These are phyloP conservation scores for Solenodon paradoxus DNA, from an alignment of 2,113 vertebrate species.

Conservation along the genomic window DNA sequence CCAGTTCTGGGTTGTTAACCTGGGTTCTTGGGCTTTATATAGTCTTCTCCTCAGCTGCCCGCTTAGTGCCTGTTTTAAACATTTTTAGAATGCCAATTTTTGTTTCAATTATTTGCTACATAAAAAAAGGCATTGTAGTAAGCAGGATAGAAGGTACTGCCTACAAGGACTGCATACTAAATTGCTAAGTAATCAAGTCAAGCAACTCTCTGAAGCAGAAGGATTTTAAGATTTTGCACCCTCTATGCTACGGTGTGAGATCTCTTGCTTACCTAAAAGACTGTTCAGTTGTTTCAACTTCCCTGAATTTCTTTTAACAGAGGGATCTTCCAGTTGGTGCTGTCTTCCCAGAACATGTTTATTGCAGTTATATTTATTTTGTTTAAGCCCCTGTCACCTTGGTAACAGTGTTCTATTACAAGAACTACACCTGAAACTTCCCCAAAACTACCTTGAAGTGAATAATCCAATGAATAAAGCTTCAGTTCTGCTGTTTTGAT, in stretches of 20 bases:
- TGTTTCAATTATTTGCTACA: slow-evolving; percentile 35
- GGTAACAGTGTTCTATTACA: slow-evolving; percentile 42
- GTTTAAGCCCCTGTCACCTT: slow-evolving; percentile 40
- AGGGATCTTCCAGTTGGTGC: background rate
- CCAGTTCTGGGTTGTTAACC: no score
- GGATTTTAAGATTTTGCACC: background rate
- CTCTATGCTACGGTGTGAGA: background rate
- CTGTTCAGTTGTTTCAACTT: background rate
- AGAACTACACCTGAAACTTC: slow-evolving; percentile 52
- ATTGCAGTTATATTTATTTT: slow-evolving; percentile 60
- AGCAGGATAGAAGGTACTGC: background rate
- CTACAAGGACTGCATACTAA: background rate
- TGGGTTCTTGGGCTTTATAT: no score
- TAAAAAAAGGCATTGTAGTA: slow-evolving; percentile 3
- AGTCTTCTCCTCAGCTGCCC: no score
- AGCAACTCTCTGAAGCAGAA: background rate
- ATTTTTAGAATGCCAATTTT: slow-evolving; percentile 32
- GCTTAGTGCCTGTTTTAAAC: no score
- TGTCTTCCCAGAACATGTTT: slow-evolving; percentile 29
- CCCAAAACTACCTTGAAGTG: slow-evolving; percentile 2
- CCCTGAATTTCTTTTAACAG: slow-evolving; percentile 9
- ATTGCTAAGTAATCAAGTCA: background rate
- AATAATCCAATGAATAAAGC: slow-evolving; percentile 33
- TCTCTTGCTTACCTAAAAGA: background rate
- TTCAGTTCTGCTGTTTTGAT: slow-evolving; percentile 36